Evolutionary conservation across 1,140 invertebrate species (phyloP).

Genomic region (Apocrypta bakeri): DNA sequence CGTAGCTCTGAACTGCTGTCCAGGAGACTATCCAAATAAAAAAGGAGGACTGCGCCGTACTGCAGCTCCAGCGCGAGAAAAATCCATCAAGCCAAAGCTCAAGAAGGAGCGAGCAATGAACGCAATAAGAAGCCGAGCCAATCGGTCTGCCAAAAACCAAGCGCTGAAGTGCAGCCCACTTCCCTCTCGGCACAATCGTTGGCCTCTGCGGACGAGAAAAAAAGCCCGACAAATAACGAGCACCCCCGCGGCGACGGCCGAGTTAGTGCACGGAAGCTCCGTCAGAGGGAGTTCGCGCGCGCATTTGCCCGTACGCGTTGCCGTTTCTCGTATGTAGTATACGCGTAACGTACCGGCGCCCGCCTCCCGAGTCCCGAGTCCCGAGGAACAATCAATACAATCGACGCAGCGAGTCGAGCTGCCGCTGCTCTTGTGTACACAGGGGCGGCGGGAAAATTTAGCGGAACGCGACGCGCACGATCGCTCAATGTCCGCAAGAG

Average conservation of each 20-base stretch:
- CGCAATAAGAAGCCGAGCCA: conserved; percentile 6
- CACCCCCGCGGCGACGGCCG: background rate
- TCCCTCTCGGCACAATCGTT: background rate
- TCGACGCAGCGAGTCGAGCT: conserved; percentile 56
- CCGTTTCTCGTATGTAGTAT: background rate
- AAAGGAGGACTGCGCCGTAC: background rate
- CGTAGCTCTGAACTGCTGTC: background rate
- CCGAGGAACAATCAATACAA: conserved; percentile 67
- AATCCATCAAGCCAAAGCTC: background rate
- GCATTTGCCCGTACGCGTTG: background rate
- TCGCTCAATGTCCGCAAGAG: background rate
- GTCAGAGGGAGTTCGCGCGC: background rate
- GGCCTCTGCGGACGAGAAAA: background rate
- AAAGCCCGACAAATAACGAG: background rate
- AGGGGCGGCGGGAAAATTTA: conserved; percentile 50
- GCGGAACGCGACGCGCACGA: conserved; percentile 21
- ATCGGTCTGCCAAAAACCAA: background rate
- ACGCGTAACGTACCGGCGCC: background rate
- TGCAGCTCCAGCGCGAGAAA: background rate
- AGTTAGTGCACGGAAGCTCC: background rate
- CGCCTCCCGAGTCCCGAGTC: too few species aligned
- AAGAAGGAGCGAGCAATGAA: background rate
- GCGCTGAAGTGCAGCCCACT: background rate
- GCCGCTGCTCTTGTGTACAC: conserved; percentile 9
- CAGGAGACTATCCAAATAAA: background rate